Percentiles rank a stretch among this genome's conserved stretches.
Evolutionary conservation across 2,888 invertebrate species (phyloP).

Genomic region (Lepeophtheirus nordmannii): DNA sequence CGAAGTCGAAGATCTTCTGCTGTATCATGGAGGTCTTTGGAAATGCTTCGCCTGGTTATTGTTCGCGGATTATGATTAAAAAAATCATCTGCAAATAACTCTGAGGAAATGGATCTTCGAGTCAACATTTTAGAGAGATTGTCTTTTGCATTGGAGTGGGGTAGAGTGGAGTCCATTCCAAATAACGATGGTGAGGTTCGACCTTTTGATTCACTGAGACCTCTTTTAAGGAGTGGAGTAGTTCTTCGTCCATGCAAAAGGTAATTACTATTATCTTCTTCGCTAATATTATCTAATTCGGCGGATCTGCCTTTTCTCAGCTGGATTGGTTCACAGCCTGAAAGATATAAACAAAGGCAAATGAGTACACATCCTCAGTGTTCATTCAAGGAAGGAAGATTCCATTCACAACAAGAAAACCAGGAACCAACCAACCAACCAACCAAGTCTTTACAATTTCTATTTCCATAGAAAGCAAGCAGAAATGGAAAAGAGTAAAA

Average conservation of each 20-base stretch:
- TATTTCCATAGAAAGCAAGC: no score
- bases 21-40: conserved; percentile 17
- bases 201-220: neutral
- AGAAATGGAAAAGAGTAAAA: no score
- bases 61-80: neutral
- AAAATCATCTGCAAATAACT: neutral
- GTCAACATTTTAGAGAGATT: neutral
- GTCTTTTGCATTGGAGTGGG: neutral
- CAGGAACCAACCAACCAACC: no score
- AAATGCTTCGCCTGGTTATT: conserved; percentile 23
- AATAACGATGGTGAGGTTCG: neutral
- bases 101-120: conserved; percentile 10
- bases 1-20: neutral
- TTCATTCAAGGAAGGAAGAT: neutral
- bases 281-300: neutral
- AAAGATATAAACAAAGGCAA: neutral
- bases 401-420: no score
- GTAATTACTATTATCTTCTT: neutral
- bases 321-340: conserved; percentile 3
- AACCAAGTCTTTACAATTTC: no score
- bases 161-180: neutral
- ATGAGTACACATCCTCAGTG: neutral
- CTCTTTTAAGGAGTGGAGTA: neutral
- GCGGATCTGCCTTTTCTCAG: neutral
- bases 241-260: neutral